These are phyloP conservation scores for Chaenodraco wilsoni DNA, from an alignment of 2,797 vertebrate genomes.

Conservation along the genomic window DNA sequence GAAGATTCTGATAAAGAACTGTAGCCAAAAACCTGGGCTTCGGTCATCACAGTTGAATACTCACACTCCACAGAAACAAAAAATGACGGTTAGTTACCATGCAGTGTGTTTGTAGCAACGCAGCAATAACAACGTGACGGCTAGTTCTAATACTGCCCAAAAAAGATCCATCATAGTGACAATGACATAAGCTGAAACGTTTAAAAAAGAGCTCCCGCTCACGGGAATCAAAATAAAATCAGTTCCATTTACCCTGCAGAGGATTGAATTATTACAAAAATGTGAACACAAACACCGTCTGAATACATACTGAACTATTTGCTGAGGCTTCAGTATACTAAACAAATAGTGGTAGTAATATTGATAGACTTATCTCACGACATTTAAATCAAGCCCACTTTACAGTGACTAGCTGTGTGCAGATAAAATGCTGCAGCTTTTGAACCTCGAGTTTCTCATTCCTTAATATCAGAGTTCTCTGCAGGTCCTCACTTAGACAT, in stretches of 20 bases:
- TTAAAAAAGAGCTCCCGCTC: not conserved
- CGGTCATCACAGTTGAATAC: constrained; percentile 6
- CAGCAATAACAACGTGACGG: constrained; percentile 28
- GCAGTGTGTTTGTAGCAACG: constrained; percentile 36
- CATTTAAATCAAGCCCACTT: too few species aligned
- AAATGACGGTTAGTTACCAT: constrained; percentile 35
- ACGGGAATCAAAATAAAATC: not conserved
- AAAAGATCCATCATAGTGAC: constrained; percentile 19
- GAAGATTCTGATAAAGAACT: constrained; percentile 17
- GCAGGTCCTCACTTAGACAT: not conserved
- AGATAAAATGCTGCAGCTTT: too few species aligned
- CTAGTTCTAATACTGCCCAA: constrained; percentile 3
- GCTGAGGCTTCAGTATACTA: not conserved
- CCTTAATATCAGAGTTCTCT: too few species aligned
- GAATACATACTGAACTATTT: not conserved
- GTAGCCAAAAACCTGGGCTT: constrained; percentile 2
- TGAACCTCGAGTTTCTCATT: too few species aligned
- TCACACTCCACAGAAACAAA: constrained; percentile 15
- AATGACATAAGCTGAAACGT: constrained; percentile 2
- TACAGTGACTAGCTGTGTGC: too few species aligned
- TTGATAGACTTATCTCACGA: not conserved
- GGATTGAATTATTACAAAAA: not conserved
- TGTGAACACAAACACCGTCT: not conserved
- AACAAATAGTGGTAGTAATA: not conserved
- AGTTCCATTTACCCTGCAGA: not conserved